These are phyloP conservation scores for Drosophila fungiperda DNA, from an alignment of 2,888 invertebrate genomes.

Conservation along the genomic window DNA sequence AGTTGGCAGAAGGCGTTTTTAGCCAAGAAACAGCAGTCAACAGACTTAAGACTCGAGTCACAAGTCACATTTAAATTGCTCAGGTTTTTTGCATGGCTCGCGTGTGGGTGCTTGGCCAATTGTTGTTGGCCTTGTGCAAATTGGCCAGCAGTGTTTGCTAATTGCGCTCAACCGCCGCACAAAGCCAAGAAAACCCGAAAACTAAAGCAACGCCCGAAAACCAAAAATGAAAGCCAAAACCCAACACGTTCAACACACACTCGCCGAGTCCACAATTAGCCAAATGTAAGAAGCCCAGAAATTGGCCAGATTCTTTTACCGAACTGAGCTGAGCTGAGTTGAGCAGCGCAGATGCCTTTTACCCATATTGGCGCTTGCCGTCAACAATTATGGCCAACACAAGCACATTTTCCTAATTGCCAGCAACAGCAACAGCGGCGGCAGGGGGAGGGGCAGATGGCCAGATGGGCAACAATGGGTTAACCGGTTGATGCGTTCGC, in stretches of 20 bases:
- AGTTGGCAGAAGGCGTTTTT: constrained; percentile 37
- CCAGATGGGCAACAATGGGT: constrained; percentile 37
- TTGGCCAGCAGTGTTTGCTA: constrained; percentile 69
- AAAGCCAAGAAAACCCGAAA: constrained; percentile 45
- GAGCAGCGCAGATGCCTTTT: constrained; percentile 6
- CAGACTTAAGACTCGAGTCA: background rate
- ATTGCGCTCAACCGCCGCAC: constrained; percentile 59
- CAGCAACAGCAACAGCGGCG: background rate
- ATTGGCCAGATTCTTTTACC: constrained; percentile 33
- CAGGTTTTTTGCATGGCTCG: background rate
- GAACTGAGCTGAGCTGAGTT: background rate
- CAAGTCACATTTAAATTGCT: constrained; percentile 41
- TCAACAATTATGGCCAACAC: constrained; percentile 68
- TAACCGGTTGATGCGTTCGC: constrained; percentile 37
- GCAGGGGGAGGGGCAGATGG: no score
- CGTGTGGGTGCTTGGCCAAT: constrained; percentile 39
- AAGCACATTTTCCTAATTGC: constrained; percentile 74
- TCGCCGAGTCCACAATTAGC: constrained; percentile 58
- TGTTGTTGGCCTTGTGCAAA: constrained; percentile 67
- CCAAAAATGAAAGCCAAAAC: background rate
- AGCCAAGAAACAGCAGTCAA: background rate
- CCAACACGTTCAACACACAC: constrained; percentile 1
- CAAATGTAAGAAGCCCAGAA: constrained; percentile 56
- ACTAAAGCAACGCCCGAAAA: background rate
- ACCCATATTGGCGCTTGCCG: constrained; percentile 16